A percentile compares a stretch with the other conserved stretches of the same genome.
phyloP scores from a whole-genome alignment of 2,888 invertebrate genomes.

The Hyposoter dolosus region DNA sequence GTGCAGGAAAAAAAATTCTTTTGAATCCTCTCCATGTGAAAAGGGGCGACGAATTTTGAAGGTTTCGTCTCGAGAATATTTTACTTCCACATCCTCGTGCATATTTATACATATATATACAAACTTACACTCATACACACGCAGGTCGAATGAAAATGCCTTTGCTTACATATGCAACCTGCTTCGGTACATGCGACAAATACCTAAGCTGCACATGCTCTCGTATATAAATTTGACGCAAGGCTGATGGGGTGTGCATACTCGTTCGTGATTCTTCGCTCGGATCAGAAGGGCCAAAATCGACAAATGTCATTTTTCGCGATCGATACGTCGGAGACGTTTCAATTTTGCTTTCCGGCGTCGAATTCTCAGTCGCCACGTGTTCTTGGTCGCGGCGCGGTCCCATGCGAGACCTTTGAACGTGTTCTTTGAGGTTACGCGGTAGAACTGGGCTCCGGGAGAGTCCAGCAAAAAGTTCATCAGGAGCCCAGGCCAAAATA shows the following conservation, averaged over 20 bases:
- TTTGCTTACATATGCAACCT: neutral
- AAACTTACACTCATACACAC: conserved; percentile 9
- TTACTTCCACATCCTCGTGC: conserved; percentile 9
- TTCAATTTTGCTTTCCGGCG: conserved; percentile 36
- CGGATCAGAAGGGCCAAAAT: conserved; percentile 44
- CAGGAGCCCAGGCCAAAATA: no score
- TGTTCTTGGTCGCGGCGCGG: conserved; percentile 17
- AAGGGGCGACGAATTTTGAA: conserved; percentile 52
- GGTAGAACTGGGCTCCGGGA: neutral
- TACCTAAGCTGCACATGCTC: neutral
- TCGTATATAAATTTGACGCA: conserved; percentile 37
- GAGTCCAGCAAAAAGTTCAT: no score
- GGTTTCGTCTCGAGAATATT: conserved; percentile 60
- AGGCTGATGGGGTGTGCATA: conserved; percentile 18
- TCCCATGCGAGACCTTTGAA: neutral
- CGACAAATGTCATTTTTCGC: conserved; percentile 37
- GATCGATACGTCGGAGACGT: conserved; percentile 67
- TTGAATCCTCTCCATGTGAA: conserved; percentile 49
- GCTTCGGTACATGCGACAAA: neutral
- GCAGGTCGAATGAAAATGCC: neutral
- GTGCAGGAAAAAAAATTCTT: conserved; percentile 40
- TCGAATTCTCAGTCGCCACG: conserved; percentile 28
- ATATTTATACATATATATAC: neutral
- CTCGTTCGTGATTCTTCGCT: conserved; percentile 27
- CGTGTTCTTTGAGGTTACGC: neutral